A percentile compares a stretch with the other conserved stretches of the same genome.
phyloP scores from a whole-genome alignment of 2,113 vertebrate species.

The Misgurnus mizolepis region DNA sequence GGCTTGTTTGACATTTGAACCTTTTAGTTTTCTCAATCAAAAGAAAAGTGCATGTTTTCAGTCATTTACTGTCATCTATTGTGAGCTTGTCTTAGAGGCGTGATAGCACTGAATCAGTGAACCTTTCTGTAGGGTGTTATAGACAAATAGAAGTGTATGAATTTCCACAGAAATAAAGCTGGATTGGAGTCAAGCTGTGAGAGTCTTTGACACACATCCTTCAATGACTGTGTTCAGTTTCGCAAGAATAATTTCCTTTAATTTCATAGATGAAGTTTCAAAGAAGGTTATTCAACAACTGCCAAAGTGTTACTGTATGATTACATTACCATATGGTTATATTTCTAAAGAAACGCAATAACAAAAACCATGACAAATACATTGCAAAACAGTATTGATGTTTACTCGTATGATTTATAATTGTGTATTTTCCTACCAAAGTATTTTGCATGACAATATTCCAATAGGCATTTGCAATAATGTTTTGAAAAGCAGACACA shows the following conservation, averaged over 20 bases:
- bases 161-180: constrained; percentile 6
- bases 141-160: background rate
- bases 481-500: background rate
- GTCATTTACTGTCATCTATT: background rate
- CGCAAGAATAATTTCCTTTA: constrained; percentile 38
- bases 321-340: background rate
- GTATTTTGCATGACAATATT: background rate
- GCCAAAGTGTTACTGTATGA: constrained; percentile 6
- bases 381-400: background rate
- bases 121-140: background rate
- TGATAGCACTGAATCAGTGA: constrained; percentile 1
- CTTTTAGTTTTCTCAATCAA: background rate
- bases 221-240: constrained; percentile 28
- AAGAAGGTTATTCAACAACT: constrained; percentile 11
- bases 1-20: constrained; percentile 1
- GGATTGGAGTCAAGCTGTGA: constrained; percentile 23
- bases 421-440: background rate
- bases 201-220: constrained; percentile 25
- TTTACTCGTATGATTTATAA: background rate
- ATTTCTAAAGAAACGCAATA: background rate
- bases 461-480: background rate
- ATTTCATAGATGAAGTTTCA: constrained; percentile 11
- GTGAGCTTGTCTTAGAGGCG: constrained; percentile 12
- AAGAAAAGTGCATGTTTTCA: background rate
- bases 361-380: background rate